Base-by-base conservation (phyloP, 2,888 invertebrate species). In the Hydriomena furcata region DNA sequence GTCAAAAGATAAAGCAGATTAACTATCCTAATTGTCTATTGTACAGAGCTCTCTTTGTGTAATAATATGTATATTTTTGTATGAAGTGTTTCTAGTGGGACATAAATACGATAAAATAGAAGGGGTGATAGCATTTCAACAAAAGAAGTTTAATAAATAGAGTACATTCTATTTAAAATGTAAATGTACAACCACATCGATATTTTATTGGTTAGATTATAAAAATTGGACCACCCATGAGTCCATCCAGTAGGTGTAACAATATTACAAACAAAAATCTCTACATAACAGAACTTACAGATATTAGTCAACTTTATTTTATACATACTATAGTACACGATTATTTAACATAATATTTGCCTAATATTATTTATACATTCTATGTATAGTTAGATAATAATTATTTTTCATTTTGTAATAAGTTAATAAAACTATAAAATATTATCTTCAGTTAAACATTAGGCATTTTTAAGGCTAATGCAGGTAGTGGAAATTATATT, bases 381-480 rank as follows among this genome's bases (percentile, higher is more conserved):
- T 89, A 87, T 88, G 84, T 87, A 86, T 86, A 86, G 73, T 83
- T 45, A 84, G 82, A 84, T 84, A 85, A 84, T 84, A 85, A 85
- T 87, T 82, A 79, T 69, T 84, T 79, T 83, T 83, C 78, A 83
- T 79, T 85, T 86, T 84, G 82, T 88, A 87, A 89, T 89, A 90
- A 90, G 89, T 90, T 90, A 90, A 89, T 90, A 89, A 87, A 88
- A 89, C 84, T 88, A 89, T 89, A 89, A 87, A 88, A 89, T 87
- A 86, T 87, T 81, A 79, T 85, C 82, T 86, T 86, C 84, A 82
- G 79, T 83, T 81, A 84, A 84, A 84, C 79, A 80, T 86, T 86
- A 89, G 87, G 88, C 86, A 84, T 82, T 79, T 73, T 80, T 89
- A 89, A 87, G 87, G 88, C 88, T 90, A 89, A 86, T 82, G 87